Percentiles rank a stretch among this genome's conserved stretches.
These are phyloP conservation scores for Tenthredo notha DNA, from an alignment of 2,888 invertebrate species.

Conservation along the genomic window DNA sequence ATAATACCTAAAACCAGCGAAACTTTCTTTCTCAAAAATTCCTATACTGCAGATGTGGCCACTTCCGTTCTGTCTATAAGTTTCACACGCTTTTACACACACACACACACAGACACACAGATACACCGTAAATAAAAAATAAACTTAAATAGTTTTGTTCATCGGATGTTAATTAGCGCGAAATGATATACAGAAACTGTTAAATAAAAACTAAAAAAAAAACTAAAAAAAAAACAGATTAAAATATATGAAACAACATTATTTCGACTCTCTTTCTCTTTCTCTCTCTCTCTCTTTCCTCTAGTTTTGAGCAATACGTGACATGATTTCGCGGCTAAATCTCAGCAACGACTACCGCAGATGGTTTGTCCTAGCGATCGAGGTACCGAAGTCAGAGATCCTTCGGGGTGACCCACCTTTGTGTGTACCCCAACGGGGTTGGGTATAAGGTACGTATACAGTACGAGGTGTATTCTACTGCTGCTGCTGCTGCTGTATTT, in stretches of 20 bases:
- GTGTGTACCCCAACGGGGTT: constrained; percentile 56
- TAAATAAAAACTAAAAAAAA: not conserved
- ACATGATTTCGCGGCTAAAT: constrained; percentile 62
- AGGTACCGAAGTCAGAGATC: constrained; percentile 72
- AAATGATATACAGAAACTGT: not conserved
- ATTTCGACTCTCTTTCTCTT: not conserved
- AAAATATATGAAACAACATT: not conserved
- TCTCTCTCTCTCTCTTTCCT: not conserved
- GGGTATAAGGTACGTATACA: constrained; percentile 30
- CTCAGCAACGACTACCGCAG: constrained; percentile 73
- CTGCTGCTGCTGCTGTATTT: not conserved
- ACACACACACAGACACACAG: too few relatives aligned
- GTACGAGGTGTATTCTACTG: not conserved
- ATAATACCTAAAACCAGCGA: not conserved
- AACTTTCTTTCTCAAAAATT: not conserved
- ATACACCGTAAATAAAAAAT: too few relatives aligned
- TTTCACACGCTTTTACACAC: not conserved
- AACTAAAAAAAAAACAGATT: not conserved
- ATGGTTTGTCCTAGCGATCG: constrained; percentile 61
- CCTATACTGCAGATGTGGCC: not conserved
- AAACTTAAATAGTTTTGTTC: not conserved
- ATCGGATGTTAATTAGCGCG: not conserved
- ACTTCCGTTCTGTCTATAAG: not conserved
- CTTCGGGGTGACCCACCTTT: constrained; percentile 68
- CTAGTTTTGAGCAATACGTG: constrained; percentile 13